Conservation (phyloP, 2,888 invertebrate species). For the Drosophila rellima region DNA sequence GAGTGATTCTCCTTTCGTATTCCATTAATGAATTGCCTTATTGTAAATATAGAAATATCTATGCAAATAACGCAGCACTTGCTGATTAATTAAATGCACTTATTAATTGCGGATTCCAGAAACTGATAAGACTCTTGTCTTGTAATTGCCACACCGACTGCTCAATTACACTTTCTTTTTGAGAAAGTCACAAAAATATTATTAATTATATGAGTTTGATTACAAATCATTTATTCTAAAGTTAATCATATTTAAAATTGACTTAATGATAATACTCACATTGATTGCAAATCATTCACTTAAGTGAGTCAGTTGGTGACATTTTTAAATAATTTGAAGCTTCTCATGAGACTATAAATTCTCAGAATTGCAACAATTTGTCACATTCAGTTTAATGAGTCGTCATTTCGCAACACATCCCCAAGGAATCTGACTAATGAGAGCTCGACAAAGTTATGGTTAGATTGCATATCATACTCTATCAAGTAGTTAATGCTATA, state of each 20-base stretch:
- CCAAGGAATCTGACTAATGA: background rate
- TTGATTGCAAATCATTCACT: conserved; percentile 19
- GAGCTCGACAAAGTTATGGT: background rate
- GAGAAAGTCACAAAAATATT: too few relatives aligned
- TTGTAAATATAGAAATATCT: conserved; percentile 4
- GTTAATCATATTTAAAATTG: background rate
- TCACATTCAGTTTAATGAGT: conserved; percentile 2
- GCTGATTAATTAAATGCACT: conserved; percentile 50
- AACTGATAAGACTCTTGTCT: background rate
- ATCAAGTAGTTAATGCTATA: background rate
- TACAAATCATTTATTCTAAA: background rate
- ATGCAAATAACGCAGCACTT: background rate
- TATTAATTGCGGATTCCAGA: conserved; percentile 13
- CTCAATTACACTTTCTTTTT: background rate
- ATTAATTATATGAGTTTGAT: too few relatives aligned
- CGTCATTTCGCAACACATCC: background rate
- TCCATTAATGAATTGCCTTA: conserved; percentile 15
- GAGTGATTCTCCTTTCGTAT: conserved; percentile 28
- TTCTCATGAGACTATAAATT: conserved; percentile 1
- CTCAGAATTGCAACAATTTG: conserved; percentile 4
- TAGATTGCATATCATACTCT: conserved; percentile 8
- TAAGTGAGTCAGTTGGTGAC: conserved; percentile 5
- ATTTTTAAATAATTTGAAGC: conserved; percentile 6
- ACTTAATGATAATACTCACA: background rate
- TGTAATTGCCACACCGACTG: background rate